Evolutionary conservation across 2,113 vertebrate genomes (phyloP), one percentile per base, ranked within the genome.

Genomic region (Gallinago jamesoni): DNA sequence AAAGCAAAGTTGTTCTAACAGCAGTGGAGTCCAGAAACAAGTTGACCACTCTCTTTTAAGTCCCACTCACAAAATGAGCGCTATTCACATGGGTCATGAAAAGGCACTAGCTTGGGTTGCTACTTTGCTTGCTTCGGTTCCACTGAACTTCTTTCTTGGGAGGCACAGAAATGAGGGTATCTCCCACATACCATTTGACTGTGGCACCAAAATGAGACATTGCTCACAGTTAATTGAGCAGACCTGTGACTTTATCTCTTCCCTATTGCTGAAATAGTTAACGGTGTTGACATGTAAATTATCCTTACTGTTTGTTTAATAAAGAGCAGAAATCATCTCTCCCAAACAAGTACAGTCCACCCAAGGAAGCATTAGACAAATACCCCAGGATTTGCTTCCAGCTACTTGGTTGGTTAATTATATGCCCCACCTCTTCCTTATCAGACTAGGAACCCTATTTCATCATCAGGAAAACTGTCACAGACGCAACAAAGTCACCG

Each of bases 221-320:
- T 91, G 81, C 81, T 94, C 57, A 87, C 57, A 69, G 48, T 66
- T 91, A 85, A 87, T 69, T 62, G 70, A 88, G 37, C 57, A 90
- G 50, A 76, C 91, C 70, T 85, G 62, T 79, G 81, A 55, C 81
- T 87, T 84, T 60, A 78, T 79, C 59, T 90, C 57, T 41, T 93
- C 62, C 57, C 39, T 89, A 12, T 63, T 84, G 57, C 81, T 93
- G 84, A 79, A 90, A 80, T 37, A 90, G 89, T 95, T 95, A 96
- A 94, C 87, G 74, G 93, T 87, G 91, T 95, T 90, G 94, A 96
- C 75, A 79, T 83, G 87, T 95, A 83, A 95, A 96, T 95, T 87
- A 83, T 83, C 59, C 25, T 56, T 91, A 85, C 67, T 93, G 52
- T 62, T 87, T 20, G 2, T 73, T 91, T 93, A 96, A 73, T 93